These are phyloP conservation scores for Koerneria pararmatus DNA, from an alignment of 2,888 invertebrate species.

Conservation along the genomic window DNA sequence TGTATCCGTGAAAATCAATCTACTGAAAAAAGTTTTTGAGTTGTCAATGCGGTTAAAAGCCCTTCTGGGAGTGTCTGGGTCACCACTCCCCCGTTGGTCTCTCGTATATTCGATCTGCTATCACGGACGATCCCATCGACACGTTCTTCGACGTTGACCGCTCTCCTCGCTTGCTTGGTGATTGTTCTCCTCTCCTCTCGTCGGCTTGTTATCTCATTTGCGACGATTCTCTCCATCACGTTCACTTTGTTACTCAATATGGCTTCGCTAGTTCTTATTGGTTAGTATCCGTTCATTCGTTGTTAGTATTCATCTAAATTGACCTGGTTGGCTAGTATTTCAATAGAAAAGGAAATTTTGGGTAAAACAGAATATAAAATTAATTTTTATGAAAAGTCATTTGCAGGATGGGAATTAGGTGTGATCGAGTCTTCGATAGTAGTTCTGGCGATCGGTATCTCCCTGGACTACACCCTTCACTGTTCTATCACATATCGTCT, in stretches of 20 bases:
- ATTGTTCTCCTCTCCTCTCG: constrained; percentile 11
- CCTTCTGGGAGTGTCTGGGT: too few relatives aligned
- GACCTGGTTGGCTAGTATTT: too few relatives aligned
- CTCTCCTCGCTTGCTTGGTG: constrained; percentile 13
- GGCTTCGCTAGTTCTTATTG: constrained; percentile 15
- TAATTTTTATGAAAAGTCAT: too few relatives aligned
- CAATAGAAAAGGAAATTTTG: too few relatives aligned
- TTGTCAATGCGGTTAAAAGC: too few relatives aligned
- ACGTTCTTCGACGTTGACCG: constrained; percentile 15
- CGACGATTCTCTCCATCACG: constrained; percentile 14
- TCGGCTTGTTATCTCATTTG: constrained; percentile 12
- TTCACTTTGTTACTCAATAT: constrained; percentile 18
- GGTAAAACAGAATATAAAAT: too few relatives aligned
- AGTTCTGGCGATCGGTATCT: constrained; percentile 53
- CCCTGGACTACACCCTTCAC: constrained; percentile 57
- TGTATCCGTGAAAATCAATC: too few relatives aligned
- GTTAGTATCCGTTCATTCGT: background rate
- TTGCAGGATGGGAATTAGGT: constrained; percentile 53
- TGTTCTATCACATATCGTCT: constrained; percentile 31
- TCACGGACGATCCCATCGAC: constrained; percentile 16
- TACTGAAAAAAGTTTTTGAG: too few relatives aligned
- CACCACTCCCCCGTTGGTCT: too few relatives aligned
- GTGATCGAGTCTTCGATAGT: constrained; percentile 57
- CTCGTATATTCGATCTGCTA: constrained; percentile 20
- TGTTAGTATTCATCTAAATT: too few relatives aligned